phyloP scores from a whole-genome alignment of 2,113 vertebrate genomes.

The Chunga burmeisteri region DNA sequence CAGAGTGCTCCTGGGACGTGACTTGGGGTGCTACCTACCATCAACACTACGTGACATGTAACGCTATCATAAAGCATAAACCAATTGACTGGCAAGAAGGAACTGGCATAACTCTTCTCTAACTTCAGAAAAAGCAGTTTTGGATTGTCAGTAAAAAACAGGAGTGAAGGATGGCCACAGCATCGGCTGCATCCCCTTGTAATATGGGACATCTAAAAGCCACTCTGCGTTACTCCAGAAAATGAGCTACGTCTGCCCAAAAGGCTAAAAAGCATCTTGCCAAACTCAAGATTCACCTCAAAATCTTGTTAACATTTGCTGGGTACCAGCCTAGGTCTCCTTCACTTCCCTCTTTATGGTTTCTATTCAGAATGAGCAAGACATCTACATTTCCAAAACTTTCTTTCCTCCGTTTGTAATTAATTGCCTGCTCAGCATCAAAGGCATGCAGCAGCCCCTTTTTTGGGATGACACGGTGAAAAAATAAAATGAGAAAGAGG shows the following conservation, averaged over 20 bases:
- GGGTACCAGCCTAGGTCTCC: neutral
- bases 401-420: neutral
- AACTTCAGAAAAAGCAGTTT: neutral
- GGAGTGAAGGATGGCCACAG: neutral
- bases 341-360: neutral
- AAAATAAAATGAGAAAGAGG: neutral
- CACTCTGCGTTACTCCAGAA: neutral
- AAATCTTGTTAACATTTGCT: neutral
- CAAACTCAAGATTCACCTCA: neutral
- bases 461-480: neutral
- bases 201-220: neutral
- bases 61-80: neutral
- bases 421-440: neutral
- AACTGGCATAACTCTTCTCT: neutral
- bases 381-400: neutral
- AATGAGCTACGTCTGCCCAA: rapidly evolving
- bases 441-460: neutral
- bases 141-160: neutral
- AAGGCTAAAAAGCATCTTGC: neutral
- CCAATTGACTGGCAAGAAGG: neutral
- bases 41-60: neutral
- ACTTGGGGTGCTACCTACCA: neutral
- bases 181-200: neutral
- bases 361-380: neutral
- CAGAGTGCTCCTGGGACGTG: neutral